Evolutionary conservation across 2,888 invertebrate genomes (phyloP), one percentile per base, ranked within the genome.

Genomic region (Autographa pulchrina): DNA sequence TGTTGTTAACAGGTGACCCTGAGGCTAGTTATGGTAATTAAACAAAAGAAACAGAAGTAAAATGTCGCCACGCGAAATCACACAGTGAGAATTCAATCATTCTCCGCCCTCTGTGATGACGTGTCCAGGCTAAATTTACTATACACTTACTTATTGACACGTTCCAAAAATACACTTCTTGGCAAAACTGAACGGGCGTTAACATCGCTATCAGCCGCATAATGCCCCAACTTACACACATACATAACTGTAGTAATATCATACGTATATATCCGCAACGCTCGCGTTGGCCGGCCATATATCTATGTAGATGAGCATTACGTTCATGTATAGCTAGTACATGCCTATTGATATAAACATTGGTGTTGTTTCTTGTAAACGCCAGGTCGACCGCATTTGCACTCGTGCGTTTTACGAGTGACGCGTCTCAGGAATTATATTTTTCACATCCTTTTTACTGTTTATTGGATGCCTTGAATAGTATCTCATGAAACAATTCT

Each of bases 141-240:
- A 90, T 92, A 93, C 94, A 94, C 95, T 95, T 94, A 95, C 92
- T 94, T 96, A 95, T 96, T 95, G 96, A 95, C 95, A 94, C 93
- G 95, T 92, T 94, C 95, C 94, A 93, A 95, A 95, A 96, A 96
- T 95, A 95, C 90, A 91, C 90, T 87, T 93, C 94, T 95, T 95
- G 95, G 95, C 95, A 94, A 95, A 95, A 94, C 95, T 90, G 93
- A 93, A 94, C 94, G 95, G 95, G 92, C 95, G 93, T 95, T 96
- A 95, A 95, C 95, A 95, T 91, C 91, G 93, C 92, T 94, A 95
- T 95, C 94, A 92, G 91, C 90, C 92, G 92, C 93, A 92, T 94
- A 90, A 94, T 93, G 90, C 91, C 91, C 86, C 91, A 92, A 92
- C 90, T 90, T 90, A 87, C 81, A 86, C 79, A 82, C 77, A 78